Conservation (phyloP, 2,888 invertebrate genomes). For the Matsumyia berberina region DNA sequence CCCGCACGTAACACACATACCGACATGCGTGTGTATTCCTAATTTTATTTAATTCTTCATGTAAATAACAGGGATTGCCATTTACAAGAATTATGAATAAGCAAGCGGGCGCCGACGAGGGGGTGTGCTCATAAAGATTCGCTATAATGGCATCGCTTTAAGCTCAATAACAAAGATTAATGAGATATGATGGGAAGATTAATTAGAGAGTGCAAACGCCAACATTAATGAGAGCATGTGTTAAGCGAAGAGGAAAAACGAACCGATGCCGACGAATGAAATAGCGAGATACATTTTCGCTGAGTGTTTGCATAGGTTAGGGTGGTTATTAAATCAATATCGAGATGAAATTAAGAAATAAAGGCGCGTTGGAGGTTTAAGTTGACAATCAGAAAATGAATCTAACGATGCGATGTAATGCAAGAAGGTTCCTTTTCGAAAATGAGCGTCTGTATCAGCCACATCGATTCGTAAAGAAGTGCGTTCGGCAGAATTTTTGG, state of each 20-base stretch:
- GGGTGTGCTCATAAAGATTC: constrained; percentile 79
- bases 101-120: constrained; percentile 74
- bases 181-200: constrained; percentile 72
- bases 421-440: too few species aligned
- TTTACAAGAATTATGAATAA: constrained; percentile 43
- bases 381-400: too few species aligned
- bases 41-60: constrained; percentile 73
- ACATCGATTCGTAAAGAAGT: too few species aligned
- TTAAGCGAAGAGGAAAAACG: constrained; percentile 17
- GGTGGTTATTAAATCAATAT: background rate
- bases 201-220: constrained; percentile 65
- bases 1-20: constrained; percentile 29
- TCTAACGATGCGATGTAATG: too few species aligned
- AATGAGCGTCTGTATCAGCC: too few species aligned
- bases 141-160: constrained; percentile 64
- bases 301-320: background rate
- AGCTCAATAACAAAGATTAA: constrained; percentile 75
- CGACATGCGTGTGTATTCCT: constrained; percentile 51
- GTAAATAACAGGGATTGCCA: constrained; percentile 61
- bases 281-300: background rate
- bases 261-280: constrained; percentile 2
- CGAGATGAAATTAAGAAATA: too few species aligned
- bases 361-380: too few species aligned
- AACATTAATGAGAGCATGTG: constrained; percentile 58
- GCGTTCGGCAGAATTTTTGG: too few species aligned